Evolutionary conservation across 2,888 invertebrate genomes (phyloP).

Genomic region (Sphinx pinastri): DNA sequence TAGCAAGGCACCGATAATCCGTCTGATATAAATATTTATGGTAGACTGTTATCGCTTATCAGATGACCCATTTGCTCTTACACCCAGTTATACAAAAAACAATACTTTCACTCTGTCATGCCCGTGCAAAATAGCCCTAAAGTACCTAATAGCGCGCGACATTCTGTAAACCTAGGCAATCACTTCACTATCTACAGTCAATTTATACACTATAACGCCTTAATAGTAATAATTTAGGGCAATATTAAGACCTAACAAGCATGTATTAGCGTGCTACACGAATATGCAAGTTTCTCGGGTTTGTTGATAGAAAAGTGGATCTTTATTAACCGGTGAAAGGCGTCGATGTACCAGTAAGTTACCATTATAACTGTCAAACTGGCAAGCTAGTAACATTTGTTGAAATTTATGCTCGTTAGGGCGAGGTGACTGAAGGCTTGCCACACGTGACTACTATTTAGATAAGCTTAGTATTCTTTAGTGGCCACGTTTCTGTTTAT

Average conservation of each 20-base stretch:
- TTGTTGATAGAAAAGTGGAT: conserved; percentile 73
- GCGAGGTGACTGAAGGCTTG: conserved; percentile 50
- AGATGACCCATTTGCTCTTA: no score
- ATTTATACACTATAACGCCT: neutral
- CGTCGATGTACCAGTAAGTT: conserved; percentile 48
- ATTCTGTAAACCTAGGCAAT: neutral
- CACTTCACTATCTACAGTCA: neutral
- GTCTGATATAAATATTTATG: no score
- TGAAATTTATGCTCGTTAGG: conserved; percentile 57
- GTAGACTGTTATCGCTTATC: no score
- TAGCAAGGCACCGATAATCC: no score
- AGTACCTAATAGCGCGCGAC: neutral
- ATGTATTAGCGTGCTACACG: conserved; percentile 47
- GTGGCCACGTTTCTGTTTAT: conserved; percentile 33
- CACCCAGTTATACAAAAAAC: neutral
- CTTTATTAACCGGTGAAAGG: conserved; percentile 75
- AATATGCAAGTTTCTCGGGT: conserved; percentile 53
- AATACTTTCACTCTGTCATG: neutral
- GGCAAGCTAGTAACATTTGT: conserved; percentile 53
- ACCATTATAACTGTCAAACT: conserved; percentile 51
- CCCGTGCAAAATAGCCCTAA: neutral
- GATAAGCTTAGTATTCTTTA: conserved; percentile 40
- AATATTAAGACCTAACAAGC: conserved; percentile 25
- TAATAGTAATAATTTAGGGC: conserved; percentile 8
- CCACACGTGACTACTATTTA: conserved; percentile 36